Base-by-base conservation (phyloP, 2,797 vertebrate species). In the Nothura maculosa region DNA sequence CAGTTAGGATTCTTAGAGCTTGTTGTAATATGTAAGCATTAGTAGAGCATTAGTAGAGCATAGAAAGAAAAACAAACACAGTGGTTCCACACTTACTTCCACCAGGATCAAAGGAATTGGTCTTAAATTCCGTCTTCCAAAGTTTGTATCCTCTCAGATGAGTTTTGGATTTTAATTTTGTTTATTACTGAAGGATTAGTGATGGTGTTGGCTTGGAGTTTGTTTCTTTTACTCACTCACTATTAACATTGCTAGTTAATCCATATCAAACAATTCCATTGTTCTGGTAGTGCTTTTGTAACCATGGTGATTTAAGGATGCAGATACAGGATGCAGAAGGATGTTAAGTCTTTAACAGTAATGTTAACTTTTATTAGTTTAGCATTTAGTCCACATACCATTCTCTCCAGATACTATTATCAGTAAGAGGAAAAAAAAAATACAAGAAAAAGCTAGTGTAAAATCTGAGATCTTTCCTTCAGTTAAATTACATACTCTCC, bases 41-140 rank as follows among this genome's bases (percentile, higher is more conserved):
- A 28, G 4, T n/a, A 34, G 2, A 68, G 58, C 2, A 30, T 36
- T 13, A 28, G 4, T n/a, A 34, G 2, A 82, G 14, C 3, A 66
- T 22, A 42, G 15, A 24, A 55, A 45, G 18, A 60, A 47, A 43
- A 40, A 60, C 43, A 60, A 47, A 12, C 50, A 52, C 4, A 1
- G 20, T 11, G 28, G 2, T 27, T 85, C 40, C 70, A 27, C 21
- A 76, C 19, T 63, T 77, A 60, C 2, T 69, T 47, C 27, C 22
- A 30, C 28, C 17, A 50, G 85, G 27, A 90, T 42, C 50, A 20
- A 17, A 92, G 48, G 30, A 94, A 91, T 90, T 91, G 94, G 72
- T 42, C 70, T 81, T 95, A 88, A 94, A 96, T 86, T 90, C 80
- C 52, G 17, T 87, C 84, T 74, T 34, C 9, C 25, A 40, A 7